Percentiles rank a stretch among this genome's conserved stretches.
Evolutionary conservation across 2,888 invertebrate species (phyloP).

Genomic region (Bursaphelenchus okinawaensis): DNA sequence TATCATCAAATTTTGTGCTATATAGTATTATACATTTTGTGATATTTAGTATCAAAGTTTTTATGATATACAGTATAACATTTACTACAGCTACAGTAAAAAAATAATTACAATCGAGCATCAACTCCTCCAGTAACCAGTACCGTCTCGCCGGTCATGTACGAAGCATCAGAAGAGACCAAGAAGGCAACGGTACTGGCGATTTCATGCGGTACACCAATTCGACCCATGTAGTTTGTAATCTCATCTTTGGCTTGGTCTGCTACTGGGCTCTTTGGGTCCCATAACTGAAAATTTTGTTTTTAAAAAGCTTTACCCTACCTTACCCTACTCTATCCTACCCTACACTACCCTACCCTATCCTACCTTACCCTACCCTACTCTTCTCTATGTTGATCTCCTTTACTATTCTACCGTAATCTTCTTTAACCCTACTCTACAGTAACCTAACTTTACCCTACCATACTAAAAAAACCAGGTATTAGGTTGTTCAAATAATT

Average conservation of each 20-base stretch:
- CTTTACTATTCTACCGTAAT: not conserved
- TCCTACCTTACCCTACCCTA: too few species aligned
- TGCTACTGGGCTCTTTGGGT: conserved; percentile 4
- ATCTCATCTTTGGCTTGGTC: conserved; percentile 13
- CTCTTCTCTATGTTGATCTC: not conserved
- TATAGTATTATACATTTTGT: too few species aligned
- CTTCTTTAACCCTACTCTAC: not conserved
- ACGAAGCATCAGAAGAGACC: conserved; percentile 75
- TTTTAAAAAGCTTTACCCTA: too few species aligned
- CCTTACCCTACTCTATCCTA: too few species aligned
- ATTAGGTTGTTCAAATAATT: too few species aligned
- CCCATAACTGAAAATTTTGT: conserved; percentile 19
- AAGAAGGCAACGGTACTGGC: conserved; percentile 75
- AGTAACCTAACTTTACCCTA: not conserved
- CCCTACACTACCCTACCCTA: too few species aligned
- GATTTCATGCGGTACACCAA: conserved; percentile 64
- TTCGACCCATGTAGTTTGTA: conserved; percentile 28
- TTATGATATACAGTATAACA: too few species aligned
- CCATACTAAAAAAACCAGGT: too few species aligned
- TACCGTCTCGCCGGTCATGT: conserved; percentile 79
- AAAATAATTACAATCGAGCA: conserved; percentile 65
- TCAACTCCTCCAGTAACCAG: conserved; percentile 73
- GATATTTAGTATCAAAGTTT: too few species aligned
- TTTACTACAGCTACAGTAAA: too few species aligned
- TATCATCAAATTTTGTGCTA: too few species aligned